Base-by-base conservation (phyloP, 2,888 invertebrate genomes). In the Sericinus montela region DNA sequence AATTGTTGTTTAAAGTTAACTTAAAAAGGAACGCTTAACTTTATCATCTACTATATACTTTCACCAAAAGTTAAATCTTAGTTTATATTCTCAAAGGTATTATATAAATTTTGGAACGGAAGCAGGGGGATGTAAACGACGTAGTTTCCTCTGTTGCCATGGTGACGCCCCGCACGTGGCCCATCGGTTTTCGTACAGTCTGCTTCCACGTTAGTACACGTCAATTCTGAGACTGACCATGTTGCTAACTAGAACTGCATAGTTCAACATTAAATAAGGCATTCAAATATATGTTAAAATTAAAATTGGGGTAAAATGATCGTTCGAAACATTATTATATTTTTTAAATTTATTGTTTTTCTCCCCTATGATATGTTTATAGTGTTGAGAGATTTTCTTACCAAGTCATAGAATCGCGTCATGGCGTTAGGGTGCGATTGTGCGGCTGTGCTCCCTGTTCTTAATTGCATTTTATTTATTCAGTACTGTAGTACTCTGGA, bases 401-500 rank as follows among this genome's bases (percentile, higher is more conserved):
- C 62, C 75, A 67, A 71, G 67, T 64, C 62, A 65, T 64, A 63
- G 64, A 64, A 50, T 59, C 54, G 59, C 53, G 62, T 65, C 61
- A 61, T 60, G 59, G 63, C 62, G 54, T 53, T 56, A 63, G 67
- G 65, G 67, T 61, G 68, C 62, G 65, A 62, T 60, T 57, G 61
- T 62, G 62, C 55, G 60, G 57, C 60, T 63, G n/a, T n/a, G 55
- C 64, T 60, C 77, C 75, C 76, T 72, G 66, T 65, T 72, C 71
- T 79, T 80, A 83, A 85, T 86, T 82, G 79, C 73, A 76, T 80
- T 84, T 85, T 84, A 86, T 83, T 85, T 85, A 86, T 85, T 85
- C 82, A 86, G 68, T 68, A 68, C 73, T 69, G 63, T 65, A 63
- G 69, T 66, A 62, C 72, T 70, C 69, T 69, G 63, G 54, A 67